A percentile compares a stretch with the other conserved stretches of the same genome.
phyloP scores from a whole-genome alignment of 2,113 vertebrate genomes.

The Crocuta crocuta region DNA sequence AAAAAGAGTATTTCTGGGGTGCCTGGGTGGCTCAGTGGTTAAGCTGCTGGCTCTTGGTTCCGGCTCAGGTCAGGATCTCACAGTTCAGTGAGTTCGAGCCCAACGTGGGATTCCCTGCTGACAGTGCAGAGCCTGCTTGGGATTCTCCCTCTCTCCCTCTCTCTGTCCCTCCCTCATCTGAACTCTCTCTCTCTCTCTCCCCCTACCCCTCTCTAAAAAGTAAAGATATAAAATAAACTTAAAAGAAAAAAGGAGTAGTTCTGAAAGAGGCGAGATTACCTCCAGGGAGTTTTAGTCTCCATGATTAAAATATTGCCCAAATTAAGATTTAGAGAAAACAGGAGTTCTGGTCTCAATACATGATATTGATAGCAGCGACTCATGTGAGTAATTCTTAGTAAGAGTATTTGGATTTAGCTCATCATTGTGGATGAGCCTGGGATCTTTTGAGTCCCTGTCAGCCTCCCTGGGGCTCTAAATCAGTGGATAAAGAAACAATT shows the following conservation, averaged over 20 bases:
- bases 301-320: neutral
- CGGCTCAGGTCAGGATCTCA: neutral
- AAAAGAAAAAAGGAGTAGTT: neutral
- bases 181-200: neutral
- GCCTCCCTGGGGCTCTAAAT: neutral
- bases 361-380: neutral
- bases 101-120: neutral
- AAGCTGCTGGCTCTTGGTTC: neutral
- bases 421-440: neutral
- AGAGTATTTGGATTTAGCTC: neutral
- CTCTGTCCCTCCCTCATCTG: neutral
- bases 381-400: neutral
- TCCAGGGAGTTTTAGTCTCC: neutral
- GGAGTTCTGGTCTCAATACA: neutral
- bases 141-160: neutral
- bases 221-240: too few species aligned
- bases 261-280: neutral
- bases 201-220: neutral
- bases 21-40: neutral
- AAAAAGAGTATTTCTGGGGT: neutral
- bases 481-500: neutral
- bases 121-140: neutral
- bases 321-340: neutral
- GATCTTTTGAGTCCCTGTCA: neutral
- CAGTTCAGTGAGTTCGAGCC: neutral